Percentiles rank a stretch among this genome's conserved stretches.
Conservation (phyloP, 2,888 invertebrate genomes). For the Campaea margaritaria region DNA sequence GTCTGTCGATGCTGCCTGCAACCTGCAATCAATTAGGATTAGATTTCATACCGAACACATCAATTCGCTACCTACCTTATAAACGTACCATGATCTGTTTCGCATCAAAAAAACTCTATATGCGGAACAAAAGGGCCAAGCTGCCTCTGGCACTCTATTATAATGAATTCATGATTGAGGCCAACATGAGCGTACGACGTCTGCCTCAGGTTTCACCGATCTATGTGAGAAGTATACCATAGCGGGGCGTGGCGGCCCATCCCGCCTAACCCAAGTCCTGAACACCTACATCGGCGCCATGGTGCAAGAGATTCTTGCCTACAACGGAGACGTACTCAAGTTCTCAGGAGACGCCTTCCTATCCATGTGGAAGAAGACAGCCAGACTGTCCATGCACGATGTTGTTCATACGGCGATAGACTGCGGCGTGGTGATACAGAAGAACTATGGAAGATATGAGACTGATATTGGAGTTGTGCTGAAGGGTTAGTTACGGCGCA, state of each 20-base stretch:
- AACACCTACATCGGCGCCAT: slow-evolving; percentile 90
- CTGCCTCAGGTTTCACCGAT: slow-evolving; percentile 85
- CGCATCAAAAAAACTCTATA: no score
- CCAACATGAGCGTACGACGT: no score
- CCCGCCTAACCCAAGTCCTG: slow-evolving; percentile 88
- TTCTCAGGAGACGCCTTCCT: slow-evolving; percentile 89
- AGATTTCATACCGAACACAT: no score
- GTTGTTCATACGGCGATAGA: slow-evolving; percentile 87
- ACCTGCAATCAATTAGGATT: no score
- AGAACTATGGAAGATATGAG: slow-evolving; percentile 86
- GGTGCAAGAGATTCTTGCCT: slow-evolving; percentile 88
- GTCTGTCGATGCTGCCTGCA: no score
- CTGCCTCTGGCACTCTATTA: no score
- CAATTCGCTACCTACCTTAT: no score
- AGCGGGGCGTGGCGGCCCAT: slow-evolving; percentile 88
- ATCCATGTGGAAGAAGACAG: slow-evolving; percentile 87
- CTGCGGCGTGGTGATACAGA: slow-evolving; percentile 88
- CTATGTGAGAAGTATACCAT: slow-evolving; percentile 88
- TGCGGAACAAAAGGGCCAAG: no score
- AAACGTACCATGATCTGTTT: no score
- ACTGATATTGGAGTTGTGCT: slow-evolving; percentile 87
- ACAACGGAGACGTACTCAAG: slow-evolving; percentile 88
- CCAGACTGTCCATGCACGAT: slow-evolving; percentile 83
- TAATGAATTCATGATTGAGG: no score
- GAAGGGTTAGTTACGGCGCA: no score